Base-by-base conservation (phyloP, 2,113 vertebrate species). In the Bubalus kerabau region DNA sequence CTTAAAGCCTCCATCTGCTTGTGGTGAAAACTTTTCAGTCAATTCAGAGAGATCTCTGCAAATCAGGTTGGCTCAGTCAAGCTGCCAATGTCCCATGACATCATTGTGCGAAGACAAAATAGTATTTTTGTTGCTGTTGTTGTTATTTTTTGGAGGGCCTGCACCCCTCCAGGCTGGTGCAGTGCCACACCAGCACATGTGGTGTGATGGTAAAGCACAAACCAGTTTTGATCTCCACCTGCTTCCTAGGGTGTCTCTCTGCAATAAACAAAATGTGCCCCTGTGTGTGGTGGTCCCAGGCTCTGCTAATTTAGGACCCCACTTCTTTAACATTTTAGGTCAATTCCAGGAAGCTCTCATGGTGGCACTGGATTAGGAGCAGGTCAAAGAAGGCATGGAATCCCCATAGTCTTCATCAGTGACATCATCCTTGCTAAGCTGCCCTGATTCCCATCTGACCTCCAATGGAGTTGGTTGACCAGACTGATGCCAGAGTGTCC, bases 151-250 rank as follows among this genome's bases (percentile, higher is more conserved):
- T 46, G 43, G 43, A 46, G 43, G 43, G 43, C 43, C 43, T 46
- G 43, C 43, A 11, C 50, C 36, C 12, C 32, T 84, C 43, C 43
- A 54, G 76, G 14, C 28, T 0, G 0, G 12, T 1, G 32, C 54
- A 80, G 10, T 30, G 56, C n/a, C 3, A 0, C 1, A 1, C 40
- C 46, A 12, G 59, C 10, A 4, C 9, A 40, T 1, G 2, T 14
- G 36, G 4, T 40, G 26, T 9, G 32, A 67, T 30, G 56, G 60
- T 43, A 59, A 67, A 71, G 7, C 12, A 36, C 24, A 67, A 2
- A 12, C 57, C 23, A 15, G 30, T 26, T 43, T 74, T 28, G 26
- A 32, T 40, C 48, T 85, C 36, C 15, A 24, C 32, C 32, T 82
- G 32, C 30, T 80, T 11, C 43, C 84, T 6, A 9, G 50, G 8